A percentile compares a stretch with the other conserved stretches of the same genome.
These are phyloP conservation scores for Zygothrica quintamaculata DNA, from an alignment of 2,888 invertebrate genomes.

Conservation along the genomic window DNA sequence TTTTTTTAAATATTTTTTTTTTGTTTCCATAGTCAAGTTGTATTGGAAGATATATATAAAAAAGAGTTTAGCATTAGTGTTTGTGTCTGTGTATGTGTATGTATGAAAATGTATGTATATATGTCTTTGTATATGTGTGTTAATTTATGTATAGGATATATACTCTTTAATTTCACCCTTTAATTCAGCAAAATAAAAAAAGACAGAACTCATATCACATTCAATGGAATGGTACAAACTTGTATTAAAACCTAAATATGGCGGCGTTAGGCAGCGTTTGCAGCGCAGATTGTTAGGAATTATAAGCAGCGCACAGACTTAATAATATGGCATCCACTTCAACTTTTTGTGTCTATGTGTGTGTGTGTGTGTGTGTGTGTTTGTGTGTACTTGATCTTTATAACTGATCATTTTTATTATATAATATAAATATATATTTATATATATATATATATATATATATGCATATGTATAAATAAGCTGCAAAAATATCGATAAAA, in stretches of 20 bases:
- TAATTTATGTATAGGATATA: not conserved
- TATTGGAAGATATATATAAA: conserved; percentile 76
- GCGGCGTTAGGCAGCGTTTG: conserved; percentile 51
- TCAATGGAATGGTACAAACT: conserved; percentile 27
- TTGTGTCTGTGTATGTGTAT: conserved; percentile 38
- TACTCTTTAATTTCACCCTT: too few relatives aligned
- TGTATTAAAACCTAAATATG: conserved; percentile 40
- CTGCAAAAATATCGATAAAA: too few relatives aligned
- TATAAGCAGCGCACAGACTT: conserved; percentile 52
- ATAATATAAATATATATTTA: too few relatives aligned
- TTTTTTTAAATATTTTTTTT: conserved; percentile 37
- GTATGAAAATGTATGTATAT: conserved; percentile 9
- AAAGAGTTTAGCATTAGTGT: conserved; percentile 81
- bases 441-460: not conserved
- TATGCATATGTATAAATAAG: too few relatives aligned
- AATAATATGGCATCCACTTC: conserved; percentile 46
- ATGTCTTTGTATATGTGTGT: conserved; percentile 24
- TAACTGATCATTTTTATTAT: too few relatives aligned
- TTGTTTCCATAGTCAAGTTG: conserved; percentile 60
- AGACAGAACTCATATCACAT: too few relatives aligned
- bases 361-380: conserved; percentile 8
- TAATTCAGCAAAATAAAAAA: too few relatives aligned
- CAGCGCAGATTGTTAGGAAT: conserved; percentile 19
- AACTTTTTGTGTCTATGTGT: conserved; percentile 13
- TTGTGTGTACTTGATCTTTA: conserved; percentile 18